Percentiles rank a stretch among this genome's conserved stretches.
Conservation (phyloP, 2,113 vertebrate species). For the Phasianus colchicus region DNA sequence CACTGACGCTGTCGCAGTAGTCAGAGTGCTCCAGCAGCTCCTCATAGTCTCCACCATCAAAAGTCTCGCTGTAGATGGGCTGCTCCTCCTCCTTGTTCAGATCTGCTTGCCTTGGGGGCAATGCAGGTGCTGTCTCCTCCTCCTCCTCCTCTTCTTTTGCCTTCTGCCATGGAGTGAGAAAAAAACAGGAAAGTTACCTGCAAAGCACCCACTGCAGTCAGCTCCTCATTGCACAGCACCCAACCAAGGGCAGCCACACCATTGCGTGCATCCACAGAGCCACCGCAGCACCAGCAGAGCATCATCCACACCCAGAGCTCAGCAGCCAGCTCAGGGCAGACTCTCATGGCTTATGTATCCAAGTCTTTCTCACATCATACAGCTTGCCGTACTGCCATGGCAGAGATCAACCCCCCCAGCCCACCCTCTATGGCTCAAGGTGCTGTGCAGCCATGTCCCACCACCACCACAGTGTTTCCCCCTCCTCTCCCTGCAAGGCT, state of each 20-base stretch:
- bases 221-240: background rate
- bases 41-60: slow-evolving; percentile 80
- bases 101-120: slow-evolving; percentile 66
- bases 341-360: background rate
- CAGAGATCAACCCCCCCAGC: background rate
- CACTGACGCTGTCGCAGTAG: background rate
- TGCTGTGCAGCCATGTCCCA: background rate
- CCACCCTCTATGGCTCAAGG: accelerated
- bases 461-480: accelerated
- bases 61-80: slow-evolving; percentile 18
- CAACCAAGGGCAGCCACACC: background rate
- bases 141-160: slow-evolving; percentile 25
- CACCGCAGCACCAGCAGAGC: background rate
- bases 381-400: background rate
- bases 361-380: background rate
- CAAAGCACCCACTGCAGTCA: background rate
- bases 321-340: background rate
- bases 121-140: slow-evolving; percentile 55
- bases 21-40: slow-evolving; percentile 64
- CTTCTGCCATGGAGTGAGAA: slow-evolving; percentile 16
- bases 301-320: background rate
- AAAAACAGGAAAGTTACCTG: background rate
- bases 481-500: background rate
- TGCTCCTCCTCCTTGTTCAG: slow-evolving; percentile 3
- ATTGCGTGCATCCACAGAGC: background rate